These are phyloP conservation scores for Mellivora capensis DNA, from an alignment of 2,113 vertebrate genomes.

Conservation along the genomic window DNA sequence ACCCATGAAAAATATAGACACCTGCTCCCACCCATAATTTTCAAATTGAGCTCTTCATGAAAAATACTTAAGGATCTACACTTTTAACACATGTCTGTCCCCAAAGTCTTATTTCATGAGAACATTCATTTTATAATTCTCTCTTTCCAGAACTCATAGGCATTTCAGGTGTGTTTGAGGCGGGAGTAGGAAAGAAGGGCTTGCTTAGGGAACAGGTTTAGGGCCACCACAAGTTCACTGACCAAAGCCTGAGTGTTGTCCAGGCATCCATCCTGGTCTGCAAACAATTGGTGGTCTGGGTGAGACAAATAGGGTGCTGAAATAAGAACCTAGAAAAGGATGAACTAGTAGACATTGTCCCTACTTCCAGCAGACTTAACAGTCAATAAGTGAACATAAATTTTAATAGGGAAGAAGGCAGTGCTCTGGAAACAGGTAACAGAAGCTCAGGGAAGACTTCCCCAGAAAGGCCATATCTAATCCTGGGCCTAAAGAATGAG, in stretches of 20 bases:
- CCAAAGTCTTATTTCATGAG: neutral
- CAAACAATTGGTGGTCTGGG: too few relatives aligned
- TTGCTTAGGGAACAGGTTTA: neutral
- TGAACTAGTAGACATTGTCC: neutral
- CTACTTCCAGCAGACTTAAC: neutral
- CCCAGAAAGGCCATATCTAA: neutral
- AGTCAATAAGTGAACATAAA: neutral
- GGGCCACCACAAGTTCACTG: neutral
- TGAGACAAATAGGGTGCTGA: neutral
- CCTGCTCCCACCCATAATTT: neutral
- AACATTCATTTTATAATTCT: neutral
- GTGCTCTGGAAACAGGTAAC: fast-evolving
- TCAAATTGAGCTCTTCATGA: neutral
- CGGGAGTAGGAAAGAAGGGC: neutral
- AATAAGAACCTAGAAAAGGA: neutral
- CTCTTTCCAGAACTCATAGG: neutral
- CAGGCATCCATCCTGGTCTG: neutral
- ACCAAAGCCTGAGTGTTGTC: neutral
- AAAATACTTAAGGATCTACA: neutral
- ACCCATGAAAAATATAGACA: neutral
- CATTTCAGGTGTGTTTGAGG: neutral
- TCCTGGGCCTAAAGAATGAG: neutral
- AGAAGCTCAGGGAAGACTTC: neutral
- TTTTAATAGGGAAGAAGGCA: neutral
- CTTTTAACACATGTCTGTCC: neutral